Percentiles rank a stretch among this genome's conserved stretches.
These are phyloP conservation scores for Drosophila orena DNA, from an alignment of 1,140 invertebrate genomes.

Conservation along the genomic window DNA sequence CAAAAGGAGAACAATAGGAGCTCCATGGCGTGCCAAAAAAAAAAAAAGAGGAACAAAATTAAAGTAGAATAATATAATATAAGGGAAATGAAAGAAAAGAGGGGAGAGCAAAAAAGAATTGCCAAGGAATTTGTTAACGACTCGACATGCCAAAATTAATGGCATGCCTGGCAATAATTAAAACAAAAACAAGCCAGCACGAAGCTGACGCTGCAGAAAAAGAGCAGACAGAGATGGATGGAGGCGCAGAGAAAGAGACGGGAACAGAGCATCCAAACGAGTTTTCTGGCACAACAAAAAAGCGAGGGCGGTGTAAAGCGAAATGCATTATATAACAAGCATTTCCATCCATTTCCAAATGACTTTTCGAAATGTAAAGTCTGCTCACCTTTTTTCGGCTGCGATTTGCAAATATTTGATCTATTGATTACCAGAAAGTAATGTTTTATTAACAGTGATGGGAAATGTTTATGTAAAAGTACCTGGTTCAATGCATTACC, in stretches of 20 bases:
- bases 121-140: slow-evolving; percentile 84
- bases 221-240: slow-evolving; percentile 17
- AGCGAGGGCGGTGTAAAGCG: slow-evolving; percentile 21
- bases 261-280: slow-evolving; percentile 43
- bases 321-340: slow-evolving; percentile 45
- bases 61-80: slow-evolving; percentile 28
- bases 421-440: slow-evolving; percentile 66
- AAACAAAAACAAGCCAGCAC: slow-evolving; percentile 72
- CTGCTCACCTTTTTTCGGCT: slow-evolving; percentile 9
- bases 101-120: slow-evolving; percentile 40
- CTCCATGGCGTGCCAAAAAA: slow-evolving; percentile 67
- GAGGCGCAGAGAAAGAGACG: slow-evolving; percentile 19
- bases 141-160: slow-evolving; percentile 84
- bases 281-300: slow-evolving; percentile 30
- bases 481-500: background rate
- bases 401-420: slow-evolving; percentile 75
- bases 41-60: slow-evolving; percentile 24
- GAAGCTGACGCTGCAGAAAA: slow-evolving; percentile 45
- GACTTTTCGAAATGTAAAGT: slow-evolving; percentile 35
- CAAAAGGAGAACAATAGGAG: slow-evolving; percentile 37
- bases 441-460: slow-evolving; percentile 60
- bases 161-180: slow-evolving; percentile 83
- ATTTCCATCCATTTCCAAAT: slow-evolving; percentile 35
- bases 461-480: background rate
- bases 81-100: slow-evolving; percentile 24